Percentiles rank a stretch among this genome's conserved stretches.
Evolutionary conservation across 2,888 invertebrate species (phyloP).

Genomic region (Zygothrica quintamaculata): DNA sequence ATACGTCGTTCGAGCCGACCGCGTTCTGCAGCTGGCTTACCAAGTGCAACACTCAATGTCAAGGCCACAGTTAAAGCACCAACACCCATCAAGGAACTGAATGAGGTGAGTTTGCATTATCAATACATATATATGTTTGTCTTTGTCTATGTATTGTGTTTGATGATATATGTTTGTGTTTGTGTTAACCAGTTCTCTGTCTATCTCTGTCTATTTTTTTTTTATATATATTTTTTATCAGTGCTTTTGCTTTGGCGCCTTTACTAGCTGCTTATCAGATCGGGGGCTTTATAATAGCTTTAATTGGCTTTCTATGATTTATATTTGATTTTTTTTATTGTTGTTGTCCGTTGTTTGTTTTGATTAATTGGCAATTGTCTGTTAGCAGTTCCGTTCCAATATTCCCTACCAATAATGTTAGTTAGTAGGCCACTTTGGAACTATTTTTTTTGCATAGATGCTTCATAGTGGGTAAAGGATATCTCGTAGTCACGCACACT

Average conservation of each 20-base stretch:
- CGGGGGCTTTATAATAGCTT: slow-evolving; percentile 20
- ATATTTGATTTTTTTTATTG: slow-evolving; percentile 2
- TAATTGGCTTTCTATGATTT: not conserved
- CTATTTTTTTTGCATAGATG: slow-evolving; percentile 7
- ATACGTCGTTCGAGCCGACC: slow-evolving; percentile 85
- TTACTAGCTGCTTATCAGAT: slow-evolving; percentile 18
- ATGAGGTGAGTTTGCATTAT: slow-evolving; percentile 64
- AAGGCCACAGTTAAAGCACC: slow-evolving; percentile 59
- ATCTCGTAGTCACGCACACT: not conserved
- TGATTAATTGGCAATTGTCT: no score
- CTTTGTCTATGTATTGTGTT: not conserved
- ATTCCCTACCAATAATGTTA: no score
- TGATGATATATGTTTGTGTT: slow-evolving; percentile 25
- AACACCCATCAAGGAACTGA: slow-evolving; percentile 75
- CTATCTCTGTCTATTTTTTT: slow-evolving; percentile 7
- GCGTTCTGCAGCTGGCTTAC: slow-evolving; percentile 83
- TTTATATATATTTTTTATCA: slow-evolving; percentile 27
- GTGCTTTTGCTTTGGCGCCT: not conserved
- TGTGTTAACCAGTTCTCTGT: slow-evolving; percentile 44
- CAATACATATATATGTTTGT: slow-evolving; percentile 47
- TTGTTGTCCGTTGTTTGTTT: no score
- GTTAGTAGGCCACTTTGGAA: not conserved
- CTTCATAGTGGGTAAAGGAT: no score
- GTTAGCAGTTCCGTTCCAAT: no score
- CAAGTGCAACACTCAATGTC: slow-evolving; percentile 37